These are phyloP conservation scores for Pachypanchax playfairii DNA, from an alignment of 2,113 vertebrate species.

Conservation along the genomic window DNA sequence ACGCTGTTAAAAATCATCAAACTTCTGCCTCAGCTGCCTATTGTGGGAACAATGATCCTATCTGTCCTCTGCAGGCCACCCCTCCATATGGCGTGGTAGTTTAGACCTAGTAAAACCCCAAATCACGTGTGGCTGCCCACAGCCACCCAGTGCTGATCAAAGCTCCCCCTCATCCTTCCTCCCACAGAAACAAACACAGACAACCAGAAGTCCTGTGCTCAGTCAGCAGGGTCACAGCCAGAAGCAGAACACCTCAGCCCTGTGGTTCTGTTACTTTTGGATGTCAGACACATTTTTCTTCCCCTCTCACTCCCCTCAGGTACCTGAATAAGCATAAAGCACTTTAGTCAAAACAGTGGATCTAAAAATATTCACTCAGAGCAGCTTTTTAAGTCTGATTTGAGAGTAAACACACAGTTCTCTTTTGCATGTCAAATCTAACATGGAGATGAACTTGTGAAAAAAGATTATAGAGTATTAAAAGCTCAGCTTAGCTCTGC, in stretches of 20 bases:
- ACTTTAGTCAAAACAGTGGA: constrained; percentile 51
- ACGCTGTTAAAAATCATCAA: constrained; percentile 20
- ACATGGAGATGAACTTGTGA: constrained; percentile 29
- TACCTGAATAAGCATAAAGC: constrained; percentile 52
- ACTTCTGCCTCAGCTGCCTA: constrained; percentile 51
- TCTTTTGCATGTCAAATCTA: constrained; percentile 35
- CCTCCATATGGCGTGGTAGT: constrained; percentile 1
- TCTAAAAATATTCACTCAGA: constrained; percentile 51
- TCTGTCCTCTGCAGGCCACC: constrained; percentile 23
- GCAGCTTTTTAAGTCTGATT: constrained; percentile 22
- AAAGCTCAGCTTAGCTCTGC: constrained; percentile 59
- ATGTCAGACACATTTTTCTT: constrained; percentile 51
- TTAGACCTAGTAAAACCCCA: constrained; percentile 7
- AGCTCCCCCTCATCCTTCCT: constrained; percentile 37
- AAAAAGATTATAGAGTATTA: constrained; percentile 55
- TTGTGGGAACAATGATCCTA: constrained; percentile 59
- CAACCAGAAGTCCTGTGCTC: constrained; percentile 25
- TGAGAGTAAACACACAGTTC: constrained; percentile 29
- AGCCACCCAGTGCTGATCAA: constrained; percentile 35
- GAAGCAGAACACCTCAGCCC: constrained; percentile 53
- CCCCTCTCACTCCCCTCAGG: constrained; percentile 48
- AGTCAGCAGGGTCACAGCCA: constrained; percentile 57
- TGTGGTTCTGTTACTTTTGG: constrained; percentile 66
- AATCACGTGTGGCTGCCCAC: constrained; percentile 38
- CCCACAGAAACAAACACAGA: constrained; percentile 44